Conservation (phyloP, 2,888 invertebrate species). For the Megastigmus dorsalis region DNA sequence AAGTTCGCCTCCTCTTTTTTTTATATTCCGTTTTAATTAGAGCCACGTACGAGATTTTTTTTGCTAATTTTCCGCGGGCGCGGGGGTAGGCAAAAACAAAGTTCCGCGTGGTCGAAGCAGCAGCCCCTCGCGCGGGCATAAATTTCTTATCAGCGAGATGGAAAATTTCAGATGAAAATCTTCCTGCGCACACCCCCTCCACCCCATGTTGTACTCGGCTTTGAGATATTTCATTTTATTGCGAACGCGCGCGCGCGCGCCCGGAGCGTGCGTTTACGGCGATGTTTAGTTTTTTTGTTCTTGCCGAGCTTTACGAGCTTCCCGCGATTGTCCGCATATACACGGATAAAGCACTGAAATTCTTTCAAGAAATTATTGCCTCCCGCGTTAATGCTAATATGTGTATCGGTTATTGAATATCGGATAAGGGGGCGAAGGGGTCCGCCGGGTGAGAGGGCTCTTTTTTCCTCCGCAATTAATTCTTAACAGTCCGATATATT, state of each 20-base stretch:
- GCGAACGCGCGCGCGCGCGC: neutral
- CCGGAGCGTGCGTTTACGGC: constrained; percentile 11
- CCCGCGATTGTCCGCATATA: too few relatives aligned
- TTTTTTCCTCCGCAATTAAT: constrained; percentile 24
- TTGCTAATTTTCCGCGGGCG: constrained; percentile 15
- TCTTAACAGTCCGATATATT: constrained; percentile 12
- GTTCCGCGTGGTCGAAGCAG: neutral
- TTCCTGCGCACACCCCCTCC: neutral
- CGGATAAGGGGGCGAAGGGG: neutral
- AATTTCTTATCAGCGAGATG: constrained; percentile 45
- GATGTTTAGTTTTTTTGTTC: too few relatives aligned
- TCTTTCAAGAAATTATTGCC: constrained; percentile 48
- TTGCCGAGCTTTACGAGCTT: neutral
- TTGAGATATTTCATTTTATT: constrained; percentile 32
- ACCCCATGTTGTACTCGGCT: neutral
- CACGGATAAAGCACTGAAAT: constrained; percentile 30
- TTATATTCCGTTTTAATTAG: constrained; percentile 50
- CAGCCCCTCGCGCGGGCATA: neutral
- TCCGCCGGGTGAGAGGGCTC: neutral
- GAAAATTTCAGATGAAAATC: constrained; percentile 46
- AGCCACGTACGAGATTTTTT: constrained; percentile 20
- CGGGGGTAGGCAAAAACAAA: too few relatives aligned
- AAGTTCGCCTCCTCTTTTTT: constrained; percentile 14
- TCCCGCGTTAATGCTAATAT: constrained; percentile 32
- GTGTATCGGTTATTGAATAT: constrained; percentile 52